Conservation (phyloP, 1,140 invertebrate genomes). For the Penaeus chinensis region DNA sequence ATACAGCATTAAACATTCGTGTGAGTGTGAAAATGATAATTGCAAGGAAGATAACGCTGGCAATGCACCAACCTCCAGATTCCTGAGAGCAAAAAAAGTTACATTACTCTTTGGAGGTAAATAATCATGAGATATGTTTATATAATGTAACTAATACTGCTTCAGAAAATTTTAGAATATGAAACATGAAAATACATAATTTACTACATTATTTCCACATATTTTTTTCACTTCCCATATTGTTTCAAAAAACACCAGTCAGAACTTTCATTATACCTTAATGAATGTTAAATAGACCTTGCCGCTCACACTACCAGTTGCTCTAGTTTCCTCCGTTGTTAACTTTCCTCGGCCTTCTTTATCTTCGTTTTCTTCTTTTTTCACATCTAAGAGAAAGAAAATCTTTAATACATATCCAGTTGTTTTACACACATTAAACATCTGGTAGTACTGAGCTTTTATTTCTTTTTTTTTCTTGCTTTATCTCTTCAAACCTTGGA, state of each 20-base stretch:
- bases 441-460: too few relatives aligned
- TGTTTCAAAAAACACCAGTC: not conserved
- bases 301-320: conserved; percentile 51
- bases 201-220: too few relatives aligned
- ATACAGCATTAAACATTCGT: conserved; percentile 65
- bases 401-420: not conserved
- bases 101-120: not conserved
- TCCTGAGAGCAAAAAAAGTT: conserved; percentile 54
- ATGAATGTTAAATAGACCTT: conserved; percentile 58
- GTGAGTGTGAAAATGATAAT: conserved; percentile 65
- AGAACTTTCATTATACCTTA: conserved; percentile 44
- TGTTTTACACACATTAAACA: too few relatives aligned
- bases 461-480: too few relatives aligned
- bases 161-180: too few relatives aligned
- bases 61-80: conserved; percentile 65
- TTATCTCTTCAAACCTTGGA: too few relatives aligned
- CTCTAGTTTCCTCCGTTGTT: conserved; percentile 53
- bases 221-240: too few relatives aligned
- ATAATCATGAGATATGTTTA: not conserved
- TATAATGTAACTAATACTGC: too few relatives aligned
- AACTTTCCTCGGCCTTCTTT: conserved; percentile 45
- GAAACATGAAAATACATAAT: too few relatives aligned
- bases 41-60: conserved; percentile 63
- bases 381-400: conserved; percentile 36
- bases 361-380: conserved; percentile 10